These are phyloP conservation scores for Synanthedon formicaeformis DNA, from an alignment of 2,888 invertebrate species.

Conservation along the genomic window DNA sequence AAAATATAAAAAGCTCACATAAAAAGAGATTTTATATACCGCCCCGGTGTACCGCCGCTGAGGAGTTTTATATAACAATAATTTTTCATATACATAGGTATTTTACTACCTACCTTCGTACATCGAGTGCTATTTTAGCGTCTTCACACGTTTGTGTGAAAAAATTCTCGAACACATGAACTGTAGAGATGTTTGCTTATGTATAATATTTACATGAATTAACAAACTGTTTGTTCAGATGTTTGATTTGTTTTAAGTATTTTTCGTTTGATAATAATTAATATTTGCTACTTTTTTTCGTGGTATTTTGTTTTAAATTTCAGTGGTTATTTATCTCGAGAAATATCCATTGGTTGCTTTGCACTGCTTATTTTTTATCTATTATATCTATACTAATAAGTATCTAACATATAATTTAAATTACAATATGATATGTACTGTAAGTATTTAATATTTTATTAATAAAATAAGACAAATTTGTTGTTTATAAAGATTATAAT, in stretches of 20 bases:
- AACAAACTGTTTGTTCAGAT: not conserved
- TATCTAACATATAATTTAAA: no score
- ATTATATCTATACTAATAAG: no score
- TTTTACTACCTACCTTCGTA: not conserved
- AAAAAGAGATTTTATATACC: conserved; percentile 29
- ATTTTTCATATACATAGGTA: not conserved
- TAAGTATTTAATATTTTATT: no score
- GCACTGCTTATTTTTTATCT: no score
- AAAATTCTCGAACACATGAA: not conserved
- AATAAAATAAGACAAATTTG: no score
- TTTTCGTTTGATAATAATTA: no score
- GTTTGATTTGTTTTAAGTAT: not conserved
- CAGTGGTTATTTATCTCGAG: no score
- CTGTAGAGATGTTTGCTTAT: not conserved
- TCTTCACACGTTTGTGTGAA: not conserved
- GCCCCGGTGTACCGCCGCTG: conserved; percentile 14
- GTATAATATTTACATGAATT: not conserved
- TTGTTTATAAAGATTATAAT: no score
- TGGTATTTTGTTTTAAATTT: no score
- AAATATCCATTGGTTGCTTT: no score
- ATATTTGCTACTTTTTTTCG: no score
- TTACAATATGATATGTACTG: no score
- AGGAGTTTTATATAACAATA: not conserved
- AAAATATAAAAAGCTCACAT: conserved; percentile 17
- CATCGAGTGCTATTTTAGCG: not conserved